phyloP scores from a whole-genome alignment of 2,113 vertebrate species.

The Xiphorhynchus elegans region DNA sequence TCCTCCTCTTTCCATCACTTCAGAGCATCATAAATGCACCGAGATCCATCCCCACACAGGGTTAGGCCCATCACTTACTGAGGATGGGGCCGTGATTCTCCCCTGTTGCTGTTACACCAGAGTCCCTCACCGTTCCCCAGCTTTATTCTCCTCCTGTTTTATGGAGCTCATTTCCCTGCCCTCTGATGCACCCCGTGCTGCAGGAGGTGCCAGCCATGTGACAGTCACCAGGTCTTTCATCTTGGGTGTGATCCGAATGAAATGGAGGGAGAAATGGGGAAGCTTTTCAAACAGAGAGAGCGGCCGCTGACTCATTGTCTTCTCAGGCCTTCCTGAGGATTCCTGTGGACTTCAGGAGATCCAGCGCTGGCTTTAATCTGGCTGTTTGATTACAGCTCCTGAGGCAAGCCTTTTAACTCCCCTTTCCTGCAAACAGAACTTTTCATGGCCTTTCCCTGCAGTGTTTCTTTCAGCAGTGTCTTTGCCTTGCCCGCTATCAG shows the following conservation, averaged over 20 bases:
- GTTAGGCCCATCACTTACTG: background rate
- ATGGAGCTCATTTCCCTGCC: background rate
- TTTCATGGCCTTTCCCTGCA: constrained; percentile 25
- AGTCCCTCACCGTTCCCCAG: background rate
- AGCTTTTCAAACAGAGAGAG: background rate
- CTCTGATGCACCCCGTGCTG: background rate
- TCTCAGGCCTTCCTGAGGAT: constrained; percentile 26
- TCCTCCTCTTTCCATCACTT: background rate
- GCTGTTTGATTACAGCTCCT: constrained; percentile 20
- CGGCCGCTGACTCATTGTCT: constrained; percentile 14
- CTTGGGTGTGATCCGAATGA: background rate
- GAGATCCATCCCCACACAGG: background rate
- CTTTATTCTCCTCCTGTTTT: background rate
- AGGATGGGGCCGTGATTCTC: background rate
- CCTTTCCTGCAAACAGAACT: constrained; percentile 47
- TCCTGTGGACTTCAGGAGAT: constrained; percentile 46
- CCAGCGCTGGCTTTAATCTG: constrained; percentile 24
- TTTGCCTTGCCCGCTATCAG: constrained; percentile 33
- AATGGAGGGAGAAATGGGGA: background rate
- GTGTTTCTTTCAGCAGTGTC: constrained; percentile 22
- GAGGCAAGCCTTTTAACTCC: constrained; percentile 48
- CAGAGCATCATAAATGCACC: background rate
- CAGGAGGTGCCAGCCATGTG: background rate
- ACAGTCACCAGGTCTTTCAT: background rate
- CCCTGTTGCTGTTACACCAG: background rate